Evolutionary conservation across 2,888 invertebrate species (phyloP).

Genomic region (Scrobipalpa costella): DNA sequence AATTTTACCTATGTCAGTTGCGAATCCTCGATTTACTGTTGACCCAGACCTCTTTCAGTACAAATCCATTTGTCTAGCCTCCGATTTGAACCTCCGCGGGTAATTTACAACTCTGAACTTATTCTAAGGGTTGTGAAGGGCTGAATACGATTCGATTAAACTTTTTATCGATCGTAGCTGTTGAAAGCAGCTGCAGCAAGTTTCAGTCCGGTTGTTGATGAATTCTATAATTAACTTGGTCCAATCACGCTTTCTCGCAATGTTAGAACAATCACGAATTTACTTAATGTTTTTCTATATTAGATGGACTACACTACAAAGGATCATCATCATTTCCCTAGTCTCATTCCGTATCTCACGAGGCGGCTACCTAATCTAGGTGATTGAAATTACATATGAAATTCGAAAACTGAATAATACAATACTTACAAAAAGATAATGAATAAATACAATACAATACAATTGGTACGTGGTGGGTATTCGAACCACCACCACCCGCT

Average conservation of each 20-base stretch:
- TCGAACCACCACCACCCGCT: too few relatives aligned
- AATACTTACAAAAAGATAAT: too few relatives aligned
- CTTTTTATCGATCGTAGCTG: constrained; percentile 8
- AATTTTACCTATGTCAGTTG: background rate
- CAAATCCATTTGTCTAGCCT: constrained; percentile 10
- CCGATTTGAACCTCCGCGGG: background rate
- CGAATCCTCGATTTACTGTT: background rate
- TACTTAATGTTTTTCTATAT: too few relatives aligned
- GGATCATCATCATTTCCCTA: too few relatives aligned
- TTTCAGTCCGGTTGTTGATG: background rate
- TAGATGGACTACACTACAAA: too few relatives aligned
- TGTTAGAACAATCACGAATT: background rate
- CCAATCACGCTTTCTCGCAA: background rate
- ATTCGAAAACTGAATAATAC: too few relatives aligned
- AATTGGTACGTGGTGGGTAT: background rate
- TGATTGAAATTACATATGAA: too few relatives aligned
- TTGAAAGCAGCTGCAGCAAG: background rate
- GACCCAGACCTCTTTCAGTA: background rate
- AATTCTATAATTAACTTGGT: background rate
- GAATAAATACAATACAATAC: too few relatives aligned
- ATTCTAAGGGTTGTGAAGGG: constrained; percentile 4
- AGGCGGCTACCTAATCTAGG: too few relatives aligned
- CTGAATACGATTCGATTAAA: constrained; percentile 13
- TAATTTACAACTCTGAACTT: constrained; percentile 7
- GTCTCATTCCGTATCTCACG: too few relatives aligned